A percentile compares a stretch with the other conserved stretches of the same genome.
These are phyloP conservation scores for Notodonta dromedarius DNA, from an alignment of 2,888 invertebrate genomes.

Conservation along the genomic window DNA sequence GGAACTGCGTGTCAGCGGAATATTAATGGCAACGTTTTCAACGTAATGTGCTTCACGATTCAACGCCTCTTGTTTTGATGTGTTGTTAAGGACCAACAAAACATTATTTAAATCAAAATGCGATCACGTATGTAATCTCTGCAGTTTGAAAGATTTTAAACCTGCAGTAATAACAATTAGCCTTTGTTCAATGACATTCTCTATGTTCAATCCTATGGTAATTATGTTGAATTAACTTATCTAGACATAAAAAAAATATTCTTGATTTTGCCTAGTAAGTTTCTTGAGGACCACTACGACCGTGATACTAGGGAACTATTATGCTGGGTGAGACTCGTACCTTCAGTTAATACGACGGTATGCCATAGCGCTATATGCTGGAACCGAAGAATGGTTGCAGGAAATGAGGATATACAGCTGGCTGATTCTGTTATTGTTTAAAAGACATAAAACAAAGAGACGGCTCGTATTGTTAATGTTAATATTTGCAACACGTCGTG, in stretches of 20 bases:
- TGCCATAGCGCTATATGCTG: neutral
- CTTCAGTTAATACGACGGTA: too few relatives aligned
- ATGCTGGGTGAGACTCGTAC: too few relatives aligned
- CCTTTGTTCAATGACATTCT: too few relatives aligned
- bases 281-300: too few relatives aligned
- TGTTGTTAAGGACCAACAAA: neutral
- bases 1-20: neutral
- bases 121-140: too few relatives aligned
- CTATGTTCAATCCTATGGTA: too few relatives aligned
- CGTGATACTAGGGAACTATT: too few relatives aligned
- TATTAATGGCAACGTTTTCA: conserved; percentile 2
- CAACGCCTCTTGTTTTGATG: neutral
- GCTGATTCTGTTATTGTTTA: conserved; percentile 1
- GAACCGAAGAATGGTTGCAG: neutral
- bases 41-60: neutral
- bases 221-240: too few relatives aligned
- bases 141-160: too few relatives aligned
- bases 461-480: neutral
- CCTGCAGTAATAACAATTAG: too few relatives aligned
- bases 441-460: conserved; percentile 1
- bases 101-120: neutral
- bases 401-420: neutral
- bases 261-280: too few relatives aligned
- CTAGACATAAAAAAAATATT: too few relatives aligned
- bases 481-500: conserved; percentile 7